Conservation (phyloP, 2,113 vertebrate species). For the Syrmaticus mikado region DNA sequence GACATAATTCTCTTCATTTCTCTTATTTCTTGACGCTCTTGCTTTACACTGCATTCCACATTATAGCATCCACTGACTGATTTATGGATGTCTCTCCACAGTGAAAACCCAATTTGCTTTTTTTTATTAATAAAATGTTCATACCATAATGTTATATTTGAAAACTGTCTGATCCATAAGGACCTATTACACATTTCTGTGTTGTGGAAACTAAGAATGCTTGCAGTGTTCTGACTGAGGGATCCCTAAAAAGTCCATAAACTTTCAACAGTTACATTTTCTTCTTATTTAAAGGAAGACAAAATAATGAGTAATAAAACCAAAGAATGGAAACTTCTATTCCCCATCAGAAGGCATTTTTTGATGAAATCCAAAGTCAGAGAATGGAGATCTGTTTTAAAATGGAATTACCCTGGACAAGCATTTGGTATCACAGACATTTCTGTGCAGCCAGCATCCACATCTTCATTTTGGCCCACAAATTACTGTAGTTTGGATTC, state of each 20-base stretch:
- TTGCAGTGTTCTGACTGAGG: background rate
- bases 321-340: background rate
- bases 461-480: background rate
- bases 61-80: background rate
- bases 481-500: background rate
- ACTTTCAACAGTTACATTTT: background rate
- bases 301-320: background rate
- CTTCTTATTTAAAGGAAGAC: background rate
- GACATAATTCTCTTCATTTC: background rate
- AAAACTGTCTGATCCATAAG: conserved; percentile 23
- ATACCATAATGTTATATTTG: conserved; percentile 5
- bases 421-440: background rate
- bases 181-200: conserved; percentile 9
- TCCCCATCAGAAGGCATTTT: background rate
- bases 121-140: conserved; percentile 11
- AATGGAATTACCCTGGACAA: background rate
- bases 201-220: background rate
- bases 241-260: background rate
- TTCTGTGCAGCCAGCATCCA: background rate
- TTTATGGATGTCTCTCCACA: conserved; percentile 10
- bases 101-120: background rate
- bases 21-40: background rate
- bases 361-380: background rate
- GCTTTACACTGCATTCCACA: background rate
- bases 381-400: background rate